Evolutionary conservation across 1,140 invertebrate species (phyloP).

Genomic region (Lucilia sericata): DNA sequence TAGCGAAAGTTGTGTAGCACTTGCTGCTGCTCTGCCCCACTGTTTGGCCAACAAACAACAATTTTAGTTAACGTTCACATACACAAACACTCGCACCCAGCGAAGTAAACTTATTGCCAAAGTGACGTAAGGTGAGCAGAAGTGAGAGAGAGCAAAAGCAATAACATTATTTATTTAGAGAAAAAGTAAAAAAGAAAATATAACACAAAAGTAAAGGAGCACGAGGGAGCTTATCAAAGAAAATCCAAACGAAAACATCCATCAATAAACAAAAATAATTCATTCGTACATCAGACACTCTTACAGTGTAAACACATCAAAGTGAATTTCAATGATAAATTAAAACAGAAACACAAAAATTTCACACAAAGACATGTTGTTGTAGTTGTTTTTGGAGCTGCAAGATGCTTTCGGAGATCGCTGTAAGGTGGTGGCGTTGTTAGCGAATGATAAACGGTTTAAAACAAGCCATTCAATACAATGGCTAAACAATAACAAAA

Average conservation of each 20-base stretch:
- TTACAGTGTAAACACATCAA: not conserved
- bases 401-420: not conserved
- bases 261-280: not conserved
- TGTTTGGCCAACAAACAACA: not conserved
- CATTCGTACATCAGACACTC: not conserved
- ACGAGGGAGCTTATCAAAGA: not conserved
- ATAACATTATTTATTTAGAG: no score
- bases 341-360: not conserved
- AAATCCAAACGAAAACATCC: not conserved
- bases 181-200: no score
- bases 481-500: slow-evolving; percentile 1
- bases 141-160: not conserved
- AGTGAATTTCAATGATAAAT: not conserved
- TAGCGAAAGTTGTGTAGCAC: not conserved
- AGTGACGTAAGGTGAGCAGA: not conserved
- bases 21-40: not conserved
- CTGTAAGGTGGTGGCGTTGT: slow-evolving; percentile 28
- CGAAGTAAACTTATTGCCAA: not conserved
- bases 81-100: not conserved
- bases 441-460: slow-evolving; percentile 37
- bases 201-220: no score
- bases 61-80: no score
- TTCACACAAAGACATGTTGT: not conserved
- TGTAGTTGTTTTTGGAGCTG: not conserved
- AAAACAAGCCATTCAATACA: not conserved